These are phyloP conservation scores for Sebastes trivittatus DNA, from an alignment of 2,797 vertebrate species.

Conservation along the genomic window DNA sequence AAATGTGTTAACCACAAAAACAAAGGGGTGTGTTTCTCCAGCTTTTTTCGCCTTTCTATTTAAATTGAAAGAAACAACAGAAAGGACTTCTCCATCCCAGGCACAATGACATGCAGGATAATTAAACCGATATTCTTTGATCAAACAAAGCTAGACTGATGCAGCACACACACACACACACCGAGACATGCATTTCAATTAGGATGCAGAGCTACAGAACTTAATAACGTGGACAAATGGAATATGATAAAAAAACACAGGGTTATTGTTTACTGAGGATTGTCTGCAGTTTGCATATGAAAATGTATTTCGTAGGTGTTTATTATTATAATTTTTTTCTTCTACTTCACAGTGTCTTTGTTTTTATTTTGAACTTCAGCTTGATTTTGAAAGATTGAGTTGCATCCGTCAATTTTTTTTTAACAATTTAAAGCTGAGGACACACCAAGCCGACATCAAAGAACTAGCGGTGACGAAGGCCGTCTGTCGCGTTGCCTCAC, in stretches of 20 bases:
- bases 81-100: neutral
- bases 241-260: conserved; percentile 1
- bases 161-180: conserved; percentile 17
- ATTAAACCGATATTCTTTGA: conserved; percentile 40
- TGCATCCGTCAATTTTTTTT: neutral
- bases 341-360: neutral
- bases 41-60: neutral
- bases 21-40: neutral
- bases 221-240: neutral
- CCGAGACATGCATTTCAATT: conserved; percentile 14
- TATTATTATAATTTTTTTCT: neutral
- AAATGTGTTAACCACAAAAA: conserved; percentile 5
- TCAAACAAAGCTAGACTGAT: conserved; percentile 16
- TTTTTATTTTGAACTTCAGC: too few relatives aligned
- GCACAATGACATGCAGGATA: conserved; percentile 14
- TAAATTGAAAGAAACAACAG: conserved; percentile 22
- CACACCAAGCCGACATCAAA: too few relatives aligned
- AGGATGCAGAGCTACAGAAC: neutral
- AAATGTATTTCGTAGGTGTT: neutral
- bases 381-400: neutral
- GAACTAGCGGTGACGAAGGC: too few relatives aligned
- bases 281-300: neutral
- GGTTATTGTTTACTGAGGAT: neutral
- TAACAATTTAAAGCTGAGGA: too few relatives aligned
- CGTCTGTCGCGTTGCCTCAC: too few relatives aligned